Conservation (phyloP, 2,113 vertebrate species). For the Sminthopsis crassicaudata region DNA sequence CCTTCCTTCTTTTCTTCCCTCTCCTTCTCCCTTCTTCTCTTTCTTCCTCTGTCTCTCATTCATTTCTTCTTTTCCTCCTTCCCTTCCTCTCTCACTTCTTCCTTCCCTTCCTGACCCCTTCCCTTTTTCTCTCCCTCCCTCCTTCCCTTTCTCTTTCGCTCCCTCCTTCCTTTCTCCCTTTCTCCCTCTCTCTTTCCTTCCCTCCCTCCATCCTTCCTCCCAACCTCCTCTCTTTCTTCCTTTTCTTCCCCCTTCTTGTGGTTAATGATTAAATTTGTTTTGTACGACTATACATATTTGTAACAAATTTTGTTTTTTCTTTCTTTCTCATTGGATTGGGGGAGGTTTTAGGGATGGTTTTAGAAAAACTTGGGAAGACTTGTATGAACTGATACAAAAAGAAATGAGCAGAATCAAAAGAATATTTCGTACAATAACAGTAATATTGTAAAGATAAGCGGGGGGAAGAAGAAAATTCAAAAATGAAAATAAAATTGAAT, state of each 20-base stretch:
- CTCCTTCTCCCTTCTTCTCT: fast-evolving
- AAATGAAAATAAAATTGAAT: neutral
- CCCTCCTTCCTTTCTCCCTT: too few relatives aligned
- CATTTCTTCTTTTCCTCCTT: too few relatives aligned
- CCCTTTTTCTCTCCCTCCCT: too few relatives aligned
- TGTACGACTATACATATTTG: neutral
- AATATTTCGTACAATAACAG: neutral
- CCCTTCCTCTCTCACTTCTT: too few relatives aligned
- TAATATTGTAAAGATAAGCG: neutral
- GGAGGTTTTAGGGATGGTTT: neutral
- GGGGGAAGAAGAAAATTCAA: neutral
- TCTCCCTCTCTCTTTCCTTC: too few relatives aligned
- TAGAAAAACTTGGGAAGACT: neutral
- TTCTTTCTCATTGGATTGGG: neutral
- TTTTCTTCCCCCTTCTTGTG: neutral
- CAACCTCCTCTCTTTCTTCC: too few relatives aligned
- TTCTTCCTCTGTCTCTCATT: fast-evolving
- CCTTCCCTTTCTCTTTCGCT: too few relatives aligned
- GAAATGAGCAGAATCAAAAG: neutral
- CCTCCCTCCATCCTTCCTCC: fast-evolving
- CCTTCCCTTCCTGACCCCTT: too few relatives aligned
- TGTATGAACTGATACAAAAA: neutral
- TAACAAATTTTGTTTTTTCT: neutral
- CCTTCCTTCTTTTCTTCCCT: too few relatives aligned
- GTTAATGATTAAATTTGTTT: neutral